Conservation (phyloP, 2,888 invertebrate genomes). For the Ormyrus nitidulus region DNA sequence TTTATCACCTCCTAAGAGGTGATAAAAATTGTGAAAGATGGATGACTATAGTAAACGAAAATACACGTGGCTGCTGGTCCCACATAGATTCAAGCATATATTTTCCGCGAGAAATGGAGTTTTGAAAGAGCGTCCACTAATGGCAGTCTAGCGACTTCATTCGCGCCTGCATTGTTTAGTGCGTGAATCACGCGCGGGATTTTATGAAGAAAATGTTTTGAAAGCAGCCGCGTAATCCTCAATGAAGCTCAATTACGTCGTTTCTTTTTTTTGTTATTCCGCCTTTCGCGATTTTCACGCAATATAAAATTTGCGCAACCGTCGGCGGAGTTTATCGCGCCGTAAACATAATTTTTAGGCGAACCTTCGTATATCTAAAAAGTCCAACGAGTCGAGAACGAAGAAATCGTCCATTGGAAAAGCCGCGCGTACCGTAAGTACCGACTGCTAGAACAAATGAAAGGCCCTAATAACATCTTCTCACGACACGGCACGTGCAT, state of each 20-base stretch:
- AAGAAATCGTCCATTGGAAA: neutral
- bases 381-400: too few relatives aligned
- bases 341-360: too few relatives aligned
- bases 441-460: conserved; percentile 22
- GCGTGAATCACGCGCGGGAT: conserved; percentile 17
- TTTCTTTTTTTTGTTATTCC: too few relatives aligned
- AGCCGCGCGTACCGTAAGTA: neutral
- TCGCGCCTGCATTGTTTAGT: conserved; percentile 34
- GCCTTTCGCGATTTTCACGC: too few relatives aligned
- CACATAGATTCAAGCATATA: neutral
- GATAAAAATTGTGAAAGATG: too few relatives aligned
- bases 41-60: neutral
- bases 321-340: too few relatives aligned
- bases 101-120: neutral
- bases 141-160: conserved; percentile 2
- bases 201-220: conserved; percentile 22
- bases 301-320: too few relatives aligned
- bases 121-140: neutral
- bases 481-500: neutral
- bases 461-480: conserved; percentile 32
- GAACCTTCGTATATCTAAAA: too few relatives aligned
- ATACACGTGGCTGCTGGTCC: neutral
- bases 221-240: conserved; percentile 18
- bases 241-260: conserved; percentile 3
- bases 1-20: too few relatives aligned